Percentiles rank a stretch among this genome's conserved stretches.
phyloP scores from a whole-genome alignment of 1,140 invertebrate genomes.

The Pachyrhynchus sulphureomaculatus region DNA sequence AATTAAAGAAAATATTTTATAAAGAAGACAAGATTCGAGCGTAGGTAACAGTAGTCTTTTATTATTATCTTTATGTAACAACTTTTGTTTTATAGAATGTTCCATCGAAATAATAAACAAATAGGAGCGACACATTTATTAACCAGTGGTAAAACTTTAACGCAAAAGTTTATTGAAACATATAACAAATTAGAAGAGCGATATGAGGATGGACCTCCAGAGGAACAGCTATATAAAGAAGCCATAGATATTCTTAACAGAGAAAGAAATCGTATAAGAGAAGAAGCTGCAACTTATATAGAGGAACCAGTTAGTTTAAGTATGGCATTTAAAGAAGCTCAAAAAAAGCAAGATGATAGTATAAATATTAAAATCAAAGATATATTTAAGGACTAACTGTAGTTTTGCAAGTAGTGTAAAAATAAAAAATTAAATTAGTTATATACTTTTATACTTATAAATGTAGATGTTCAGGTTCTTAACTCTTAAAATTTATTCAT shows the following conservation, averaged over 20 bases:
- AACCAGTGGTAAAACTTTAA: conserved; percentile 54
- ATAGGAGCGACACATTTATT: conserved; percentile 56
- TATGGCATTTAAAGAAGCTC: conserved; percentile 44
- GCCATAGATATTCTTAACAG: conserved; percentile 51
- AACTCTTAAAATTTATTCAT: too few species aligned
- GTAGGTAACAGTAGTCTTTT: conserved; percentile 58
- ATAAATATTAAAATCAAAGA: conserved; percentile 33
- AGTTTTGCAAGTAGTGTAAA: too few species aligned
- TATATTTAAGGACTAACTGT: conserved; percentile 40
- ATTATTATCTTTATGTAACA: neutral
- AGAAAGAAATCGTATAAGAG: conserved; percentile 25
- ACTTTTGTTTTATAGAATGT: conserved; percentile 57
- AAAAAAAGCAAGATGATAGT: conserved; percentile 24
- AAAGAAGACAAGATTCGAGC: conserved; percentile 82
- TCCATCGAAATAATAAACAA: conserved; percentile 59
- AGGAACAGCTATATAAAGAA: conserved; percentile 54
- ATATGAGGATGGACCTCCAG: conserved; percentile 51
- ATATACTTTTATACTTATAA: too few species aligned
- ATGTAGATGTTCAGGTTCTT: too few species aligned
- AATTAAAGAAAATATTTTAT: conserved; percentile 76
- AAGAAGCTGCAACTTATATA: neutral
- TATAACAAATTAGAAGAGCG: conserved; percentile 58
- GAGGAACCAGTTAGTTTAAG: conserved; percentile 37
- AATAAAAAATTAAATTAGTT: too few species aligned
- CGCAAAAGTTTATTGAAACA: conserved; percentile 60